phyloP scores from a whole-genome alignment of 2,113 vertebrate genomes.

The Calyptomena viridis region DNA sequence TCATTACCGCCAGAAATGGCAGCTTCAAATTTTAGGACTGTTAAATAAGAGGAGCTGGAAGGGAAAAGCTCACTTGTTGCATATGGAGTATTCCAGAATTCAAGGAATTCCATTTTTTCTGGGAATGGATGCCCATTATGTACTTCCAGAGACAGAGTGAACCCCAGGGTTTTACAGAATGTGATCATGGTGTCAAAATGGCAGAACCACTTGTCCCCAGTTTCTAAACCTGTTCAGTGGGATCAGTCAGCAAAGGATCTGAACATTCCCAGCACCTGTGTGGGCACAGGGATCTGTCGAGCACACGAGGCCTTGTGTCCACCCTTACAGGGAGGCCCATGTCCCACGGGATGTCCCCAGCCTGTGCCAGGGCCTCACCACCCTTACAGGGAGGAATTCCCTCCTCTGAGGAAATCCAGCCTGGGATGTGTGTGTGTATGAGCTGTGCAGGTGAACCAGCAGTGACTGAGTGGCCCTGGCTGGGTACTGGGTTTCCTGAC shows the following conservation, averaged over 20 bases:
- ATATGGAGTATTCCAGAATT: neutral
- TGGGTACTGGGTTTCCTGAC: neutral
- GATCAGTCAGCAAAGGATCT: neutral
- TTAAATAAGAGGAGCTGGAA: neutral
- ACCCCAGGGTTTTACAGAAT: neutral
- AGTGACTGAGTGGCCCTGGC: neutral
- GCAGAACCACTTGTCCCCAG: neutral
- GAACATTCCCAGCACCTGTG: neutral
- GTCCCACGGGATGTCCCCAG: neutral
- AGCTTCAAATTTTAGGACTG: neutral
- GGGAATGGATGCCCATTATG: accelerated
- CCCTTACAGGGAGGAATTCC: neutral
- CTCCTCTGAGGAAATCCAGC: neutral
- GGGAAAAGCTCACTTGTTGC: neutral
- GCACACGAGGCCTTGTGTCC: neutral
- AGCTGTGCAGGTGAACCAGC: neutral
- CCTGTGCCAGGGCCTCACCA: neutral
- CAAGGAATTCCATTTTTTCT: neutral
- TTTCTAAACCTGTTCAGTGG: neutral
- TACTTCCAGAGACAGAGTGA: neutral
- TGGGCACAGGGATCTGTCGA: neutral
- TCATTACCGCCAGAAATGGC: neutral
- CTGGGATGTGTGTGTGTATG: accelerated
- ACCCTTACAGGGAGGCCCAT: too few relatives aligned
- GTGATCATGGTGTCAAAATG: accelerated